A percentile compares a stretch with the other conserved stretches of the same genome.
Evolutionary conservation across 2,797 vertebrate species (phyloP).

Genomic region (Schizopygopsis pylzovi): DNA sequence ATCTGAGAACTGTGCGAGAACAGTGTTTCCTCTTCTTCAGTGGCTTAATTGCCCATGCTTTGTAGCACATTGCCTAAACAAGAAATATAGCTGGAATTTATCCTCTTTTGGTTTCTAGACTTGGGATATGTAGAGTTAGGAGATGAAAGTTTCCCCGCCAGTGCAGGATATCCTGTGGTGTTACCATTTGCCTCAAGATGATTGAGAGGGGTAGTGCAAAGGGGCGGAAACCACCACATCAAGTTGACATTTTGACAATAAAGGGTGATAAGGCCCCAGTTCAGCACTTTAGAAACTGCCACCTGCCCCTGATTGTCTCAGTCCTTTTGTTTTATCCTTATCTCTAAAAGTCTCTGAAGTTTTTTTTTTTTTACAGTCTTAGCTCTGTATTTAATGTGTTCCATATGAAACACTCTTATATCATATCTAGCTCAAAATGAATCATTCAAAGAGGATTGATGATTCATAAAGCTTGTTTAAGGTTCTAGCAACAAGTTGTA

Average conservation of each 20-base stretch:
- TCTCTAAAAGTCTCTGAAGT: neutral
- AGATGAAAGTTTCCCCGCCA: constrained; percentile 60
- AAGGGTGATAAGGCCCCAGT: neutral
- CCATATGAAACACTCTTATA: neutral
- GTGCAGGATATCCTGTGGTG: constrained; percentile 72
- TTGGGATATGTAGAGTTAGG: constrained; percentile 8
- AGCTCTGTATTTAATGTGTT: neutral
- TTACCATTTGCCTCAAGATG: constrained; percentile 64
- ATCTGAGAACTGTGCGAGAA: constrained; percentile 29
- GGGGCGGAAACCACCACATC: neutral
- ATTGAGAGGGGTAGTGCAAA: constrained; percentile 51
- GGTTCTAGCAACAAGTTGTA: neutral
- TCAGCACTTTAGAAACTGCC: constrained; percentile 1
- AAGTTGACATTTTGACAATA: constrained; percentile 37
- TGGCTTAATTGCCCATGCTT: constrained; percentile 39
- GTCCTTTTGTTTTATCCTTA: constrained; percentile 6
- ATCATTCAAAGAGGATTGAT: neutral
- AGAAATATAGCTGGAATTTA: constrained; percentile 20
- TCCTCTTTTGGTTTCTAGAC: constrained; percentile 24
- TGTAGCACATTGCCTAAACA: constrained; percentile 32
- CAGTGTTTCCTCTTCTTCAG: constrained; percentile 35
- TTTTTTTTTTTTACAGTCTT: neutral
- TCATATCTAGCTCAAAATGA: neutral
- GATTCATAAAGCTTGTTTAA: neutral
- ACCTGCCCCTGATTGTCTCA: neutral